These are phyloP conservation scores for Pogonomyrmex barbatus DNA, from an alignment of 1,140 invertebrate species.

Conservation along the genomic window DNA sequence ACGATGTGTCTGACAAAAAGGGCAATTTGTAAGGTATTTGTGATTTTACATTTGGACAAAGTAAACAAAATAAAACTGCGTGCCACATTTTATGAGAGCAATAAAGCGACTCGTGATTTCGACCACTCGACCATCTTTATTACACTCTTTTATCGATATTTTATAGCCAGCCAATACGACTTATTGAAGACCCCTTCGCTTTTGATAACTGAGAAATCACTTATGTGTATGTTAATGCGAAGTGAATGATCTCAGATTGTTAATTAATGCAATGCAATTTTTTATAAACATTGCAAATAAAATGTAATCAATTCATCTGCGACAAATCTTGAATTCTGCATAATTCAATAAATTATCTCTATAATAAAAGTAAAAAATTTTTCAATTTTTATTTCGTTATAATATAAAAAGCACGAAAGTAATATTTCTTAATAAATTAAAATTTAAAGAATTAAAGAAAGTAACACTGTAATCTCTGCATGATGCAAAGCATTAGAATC, in stretches of 20 bases:
- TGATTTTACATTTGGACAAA: not conserved
- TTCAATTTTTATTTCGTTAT: not conserved
- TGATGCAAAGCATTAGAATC: not conserved
- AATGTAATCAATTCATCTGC: not conserved
- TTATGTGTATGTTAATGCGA: not conserved
- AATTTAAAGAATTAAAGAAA: not conserved
- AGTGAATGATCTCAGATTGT: not conserved
- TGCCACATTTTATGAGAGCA: slow-evolving; percentile 16
- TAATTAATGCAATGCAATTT: not conserved
- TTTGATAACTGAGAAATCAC: slow-evolving; percentile 11
- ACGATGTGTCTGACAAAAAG: not conserved
- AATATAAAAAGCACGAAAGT: not conserved
- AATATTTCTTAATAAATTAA: not conserved
- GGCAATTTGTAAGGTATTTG: slow-evolving; percentile 19
- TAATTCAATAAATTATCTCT: not conserved
- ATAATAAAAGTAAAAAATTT: not conserved
- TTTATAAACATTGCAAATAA: not conserved
- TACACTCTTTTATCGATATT: not conserved
- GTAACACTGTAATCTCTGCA: not conserved
- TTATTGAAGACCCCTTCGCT: slow-evolving; percentile 12
- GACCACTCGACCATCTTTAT: not conserved
- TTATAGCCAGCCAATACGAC: not conserved
- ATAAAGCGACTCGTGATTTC: slow-evolving; percentile 16
- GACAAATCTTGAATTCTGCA: not conserved
- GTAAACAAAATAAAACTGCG: not conserved